Base-by-base conservation (phyloP, 2,888 invertebrate species). In the Mamestra brassicae region DNA sequence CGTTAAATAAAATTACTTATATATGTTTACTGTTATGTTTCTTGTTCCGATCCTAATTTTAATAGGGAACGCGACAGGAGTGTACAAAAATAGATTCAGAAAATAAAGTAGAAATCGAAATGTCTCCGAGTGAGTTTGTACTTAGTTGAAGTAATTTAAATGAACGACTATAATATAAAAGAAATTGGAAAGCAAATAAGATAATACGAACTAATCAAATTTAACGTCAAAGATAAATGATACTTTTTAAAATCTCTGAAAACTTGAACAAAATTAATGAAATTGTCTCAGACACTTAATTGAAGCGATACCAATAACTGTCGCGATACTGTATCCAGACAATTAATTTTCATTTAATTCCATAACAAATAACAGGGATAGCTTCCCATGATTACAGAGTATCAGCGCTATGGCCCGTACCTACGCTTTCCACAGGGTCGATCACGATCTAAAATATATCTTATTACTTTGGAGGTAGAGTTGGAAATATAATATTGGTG, bases 321-420 rank as follows among this genome's bases (percentile, higher is more conserved):
- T 61, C 70, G 52, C 55, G 42, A 15, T 54, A 42, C 64, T 73
- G 45, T 71, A 71, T 71, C 47, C 60, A 76, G 34, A 78, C 54
- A 81, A 85, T 85, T 80, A 85, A 74, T 74, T 78, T 36, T 50
- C 81, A 71, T 85, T 84, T 86, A 88, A 87, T 88, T 85, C 83
- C 75, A 79, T 85, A 85, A 83, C 84, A 88, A 88, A 89, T 89
- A 86, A 87, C 77, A 87, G 80, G 76, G 81, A 85, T 85, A 81
- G 82, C 78, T 86, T 81, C 74, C 66, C 83, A 84, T 88, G 85
- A 90, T 90, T 89, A 90, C 85, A 87, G 83, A 85, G 83, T 87
- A 85, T 85, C 86, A 81, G 74, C 63, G 79, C 81, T 85, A 78
- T 73, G 68, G 81, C 34, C 69, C 78, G 65, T 80, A 82, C 84